Percentiles rank a stretch among this genome's conserved stretches.
Evolutionary conservation across 2,888 invertebrate species (phyloP).

Genomic region (Epinotia demarniana): DNA sequence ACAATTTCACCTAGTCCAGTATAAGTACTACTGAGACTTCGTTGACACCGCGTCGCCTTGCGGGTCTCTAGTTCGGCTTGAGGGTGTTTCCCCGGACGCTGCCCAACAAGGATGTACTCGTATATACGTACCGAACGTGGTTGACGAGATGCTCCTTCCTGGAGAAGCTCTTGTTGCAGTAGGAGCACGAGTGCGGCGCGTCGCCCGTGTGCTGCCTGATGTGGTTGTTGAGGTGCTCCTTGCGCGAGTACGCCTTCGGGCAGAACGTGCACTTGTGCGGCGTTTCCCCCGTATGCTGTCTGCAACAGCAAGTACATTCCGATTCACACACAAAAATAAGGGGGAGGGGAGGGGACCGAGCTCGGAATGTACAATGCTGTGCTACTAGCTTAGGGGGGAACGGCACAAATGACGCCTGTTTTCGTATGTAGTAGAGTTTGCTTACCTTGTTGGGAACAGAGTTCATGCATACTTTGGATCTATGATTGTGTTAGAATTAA

Average conservation of each 20-base stretch:
- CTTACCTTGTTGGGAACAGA: slow-evolving; percentile 51
- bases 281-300: slow-evolving; percentile 93
- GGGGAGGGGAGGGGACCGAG: slow-evolving; percentile 47
- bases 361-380: slow-evolving; percentile 83
- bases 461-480: slow-evolving; percentile 56
- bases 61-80: no score
- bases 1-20: no score
- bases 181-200: slow-evolving; percentile 89
- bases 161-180: slow-evolving; percentile 88
- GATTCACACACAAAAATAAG: slow-evolving; percentile 59
- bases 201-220: slow-evolving; percentile 90
- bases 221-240: slow-evolving; percentile 95
- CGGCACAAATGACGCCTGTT: slow-evolving; percentile 73
- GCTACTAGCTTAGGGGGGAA: slow-evolving; percentile 69
- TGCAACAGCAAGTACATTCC: slow-evolving; percentile 81
- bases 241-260: slow-evolving; percentile 86
- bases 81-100: no score
- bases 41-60: no score
- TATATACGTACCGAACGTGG: slow-evolving; percentile 76
- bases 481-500: slow-evolving; percentile 48
- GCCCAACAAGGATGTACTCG: no score
- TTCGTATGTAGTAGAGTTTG: slow-evolving; percentile 22
- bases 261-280: slow-evolving; percentile 89
- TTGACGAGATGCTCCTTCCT: slow-evolving; percentile 89
- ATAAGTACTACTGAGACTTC: no score